Evolutionary conservation across 2,888 invertebrate species (phyloP).

Genomic region (Pimpla rufipes): DNA sequence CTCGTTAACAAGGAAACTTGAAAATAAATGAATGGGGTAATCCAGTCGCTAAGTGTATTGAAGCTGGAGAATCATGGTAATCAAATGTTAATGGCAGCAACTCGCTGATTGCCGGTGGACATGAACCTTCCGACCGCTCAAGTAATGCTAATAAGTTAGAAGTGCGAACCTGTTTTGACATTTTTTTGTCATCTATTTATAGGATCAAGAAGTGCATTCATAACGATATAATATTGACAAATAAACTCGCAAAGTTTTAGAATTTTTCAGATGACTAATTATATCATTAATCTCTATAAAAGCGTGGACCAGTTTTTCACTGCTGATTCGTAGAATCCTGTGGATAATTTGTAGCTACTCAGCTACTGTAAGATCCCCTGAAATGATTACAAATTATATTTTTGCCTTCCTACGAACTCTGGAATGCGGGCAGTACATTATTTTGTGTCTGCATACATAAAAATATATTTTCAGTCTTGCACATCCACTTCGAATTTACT

Average conservation of each 20-base stretch:
- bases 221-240: neutral
- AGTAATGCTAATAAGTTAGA: neutral
- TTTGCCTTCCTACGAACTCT: neutral
- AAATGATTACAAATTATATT: neutral
- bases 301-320: neutral
- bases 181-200: conserved; percentile 3
- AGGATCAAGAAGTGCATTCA: neutral
- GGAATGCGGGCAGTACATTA: neutral
- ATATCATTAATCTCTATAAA: neutral
- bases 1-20: neutral
- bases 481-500: neutral
- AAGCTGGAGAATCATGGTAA: neutral
- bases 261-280: neutral
- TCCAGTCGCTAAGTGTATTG: neutral
- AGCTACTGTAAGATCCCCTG: no score
- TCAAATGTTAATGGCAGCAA: conserved; percentile 10
- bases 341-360: neutral
- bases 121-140: neutral
- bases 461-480: neutral
- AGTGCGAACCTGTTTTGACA: neutral
- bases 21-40: neutral
- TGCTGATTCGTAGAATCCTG: neutral
- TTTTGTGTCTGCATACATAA: neutral
- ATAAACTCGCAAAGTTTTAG: neutral
- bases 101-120: neutral